These are phyloP conservation scores for Zosterops pallidus DNA, from an alignment of 2,113 vertebrate species.

Conservation along the genomic window DNA sequence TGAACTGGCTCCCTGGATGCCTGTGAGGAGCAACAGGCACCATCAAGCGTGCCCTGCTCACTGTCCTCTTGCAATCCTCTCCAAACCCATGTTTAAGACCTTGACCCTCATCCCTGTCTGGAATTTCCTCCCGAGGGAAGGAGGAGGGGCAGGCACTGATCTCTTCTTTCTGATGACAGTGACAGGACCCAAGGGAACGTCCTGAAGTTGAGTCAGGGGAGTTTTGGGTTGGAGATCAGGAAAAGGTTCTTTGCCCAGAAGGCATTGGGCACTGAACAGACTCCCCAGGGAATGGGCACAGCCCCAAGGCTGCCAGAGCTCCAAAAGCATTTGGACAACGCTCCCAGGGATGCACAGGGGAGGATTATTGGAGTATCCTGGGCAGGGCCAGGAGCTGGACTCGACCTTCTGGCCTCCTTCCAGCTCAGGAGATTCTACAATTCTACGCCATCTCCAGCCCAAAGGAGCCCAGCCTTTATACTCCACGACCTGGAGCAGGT, in stretches of 20 bases:
- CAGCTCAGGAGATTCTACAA: rapidly evolving
- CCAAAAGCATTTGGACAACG: rapidly evolving
- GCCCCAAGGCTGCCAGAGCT: neutral
- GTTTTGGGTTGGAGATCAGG: neutral
- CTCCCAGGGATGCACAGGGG: neutral
- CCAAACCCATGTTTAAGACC: neutral
- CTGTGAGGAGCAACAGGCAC: neutral
- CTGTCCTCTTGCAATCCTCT: neutral
- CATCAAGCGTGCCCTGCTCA: neutral
- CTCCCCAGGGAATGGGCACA: neutral
- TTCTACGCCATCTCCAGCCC: neutral
- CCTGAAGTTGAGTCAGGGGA: neutral
- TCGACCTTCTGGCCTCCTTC: neutral
- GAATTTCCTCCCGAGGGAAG: neutral
- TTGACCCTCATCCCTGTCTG: neutral
- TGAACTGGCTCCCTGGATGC: neutral
- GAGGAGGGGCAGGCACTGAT: neutral
- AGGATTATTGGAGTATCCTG: neutral
- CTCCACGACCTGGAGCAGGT: neutral
- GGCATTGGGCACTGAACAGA: rapidly evolving
- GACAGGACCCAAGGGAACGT: neutral
- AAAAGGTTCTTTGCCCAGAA: neutral
- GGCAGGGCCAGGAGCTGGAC: neutral
- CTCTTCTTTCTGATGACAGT: neutral
- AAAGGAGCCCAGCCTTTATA: neutral